phyloP scores from a whole-genome alignment of 2,797 vertebrate genomes.

The Alfaro cultratus region DNA sequence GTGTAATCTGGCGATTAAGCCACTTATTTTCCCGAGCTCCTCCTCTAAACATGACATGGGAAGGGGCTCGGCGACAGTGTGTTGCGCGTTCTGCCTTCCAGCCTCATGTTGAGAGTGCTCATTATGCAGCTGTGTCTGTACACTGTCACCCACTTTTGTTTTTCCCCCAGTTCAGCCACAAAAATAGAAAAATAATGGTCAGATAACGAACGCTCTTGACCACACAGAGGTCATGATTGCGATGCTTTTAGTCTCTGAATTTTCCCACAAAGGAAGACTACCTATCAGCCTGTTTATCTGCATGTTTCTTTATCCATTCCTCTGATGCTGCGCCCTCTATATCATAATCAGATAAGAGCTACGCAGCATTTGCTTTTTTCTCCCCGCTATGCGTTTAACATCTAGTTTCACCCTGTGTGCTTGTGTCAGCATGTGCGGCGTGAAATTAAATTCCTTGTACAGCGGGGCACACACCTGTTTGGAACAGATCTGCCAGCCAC shows the following conservation, averaged over 20 bases:
- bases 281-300: constrained; percentile 31
- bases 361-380: constrained; percentile 25
- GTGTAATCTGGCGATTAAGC: constrained; percentile 15
- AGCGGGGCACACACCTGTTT: constrained; percentile 36
- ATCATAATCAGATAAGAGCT: constrained; percentile 47
- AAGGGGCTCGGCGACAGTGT: constrained; percentile 35
- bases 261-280: constrained; percentile 4
- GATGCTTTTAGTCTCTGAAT: not conserved
- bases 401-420: not conserved
- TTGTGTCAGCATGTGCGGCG: constrained; percentile 33
- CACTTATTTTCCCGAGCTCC: constrained; percentile 17
- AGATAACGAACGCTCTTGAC: constrained; percentile 1
- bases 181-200: constrained; percentile 18
- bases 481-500: constrained; percentile 8
- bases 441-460: constrained; percentile 19
- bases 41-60: constrained; percentile 27
- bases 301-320: constrained; percentile 16
- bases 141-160: constrained; percentile 31
- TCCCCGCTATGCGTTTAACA: not conserved
- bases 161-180: constrained; percentile 10
- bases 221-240: constrained; percentile 22
- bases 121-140: constrained; percentile 31
- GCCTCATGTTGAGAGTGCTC: constrained; percentile 29
- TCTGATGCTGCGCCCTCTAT: constrained; percentile 38
- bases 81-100: constrained; percentile 13